These are phyloP conservation scores for Lutjanus erythropterus DNA, from an alignment of 2,113 vertebrate species.

Conservation along the genomic window DNA sequence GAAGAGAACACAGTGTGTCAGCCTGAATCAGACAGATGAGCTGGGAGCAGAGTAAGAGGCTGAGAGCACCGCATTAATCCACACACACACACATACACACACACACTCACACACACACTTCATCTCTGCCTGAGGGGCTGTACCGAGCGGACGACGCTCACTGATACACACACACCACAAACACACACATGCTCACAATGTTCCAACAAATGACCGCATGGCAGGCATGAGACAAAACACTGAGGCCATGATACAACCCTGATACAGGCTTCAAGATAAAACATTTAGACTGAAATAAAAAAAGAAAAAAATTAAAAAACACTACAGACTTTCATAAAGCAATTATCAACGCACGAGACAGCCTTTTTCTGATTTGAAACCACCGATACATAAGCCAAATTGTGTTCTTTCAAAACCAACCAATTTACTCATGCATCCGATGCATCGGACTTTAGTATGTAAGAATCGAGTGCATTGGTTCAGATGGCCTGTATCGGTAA, in stretches of 20 bases:
- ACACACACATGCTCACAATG: conserved; percentile 31
- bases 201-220: conserved; percentile 56
- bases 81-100: conserved; percentile 49
- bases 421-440: too few relatives aligned
- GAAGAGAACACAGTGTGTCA: conserved; percentile 82
- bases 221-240: conserved; percentile 51
- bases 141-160: conserved; percentile 36
- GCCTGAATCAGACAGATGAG: conserved; percentile 83
- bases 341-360: too few relatives aligned
- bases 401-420: too few relatives aligned
- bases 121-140: conserved; percentile 60
- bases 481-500: too few relatives aligned
- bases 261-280: not conserved
- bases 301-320: too few relatives aligned
- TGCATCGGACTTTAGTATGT: too few relatives aligned
- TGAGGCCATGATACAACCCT: conserved; percentile 23
- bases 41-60: conserved; percentile 78
- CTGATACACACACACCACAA: conserved; percentile 25
- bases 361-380: too few relatives aligned
- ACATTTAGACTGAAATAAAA: not conserved
- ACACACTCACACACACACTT: conserved; percentile 29
- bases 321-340: too few relatives aligned
- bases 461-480: too few relatives aligned
- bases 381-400: too few relatives aligned
- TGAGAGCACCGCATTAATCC: conserved; percentile 78